Conservation (phyloP, 1,140 invertebrate species). For the Elymnias hypermnestra region DNA sequence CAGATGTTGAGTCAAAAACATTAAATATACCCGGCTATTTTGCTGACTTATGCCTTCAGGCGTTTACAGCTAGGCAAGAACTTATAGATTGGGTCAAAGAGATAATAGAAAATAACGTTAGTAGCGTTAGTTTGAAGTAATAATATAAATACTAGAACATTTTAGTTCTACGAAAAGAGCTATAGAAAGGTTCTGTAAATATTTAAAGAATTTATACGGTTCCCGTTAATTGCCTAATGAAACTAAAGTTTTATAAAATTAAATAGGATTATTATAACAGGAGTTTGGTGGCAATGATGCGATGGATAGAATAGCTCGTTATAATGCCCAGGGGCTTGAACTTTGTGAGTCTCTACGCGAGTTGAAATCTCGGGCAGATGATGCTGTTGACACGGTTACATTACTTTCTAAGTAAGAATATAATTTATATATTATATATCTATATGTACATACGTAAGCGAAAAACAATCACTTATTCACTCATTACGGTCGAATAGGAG, state of each 20-base stretch:
- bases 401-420: slow-evolving; percentile 45
- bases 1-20: slow-evolving; percentile 41
- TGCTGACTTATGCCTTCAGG: slow-evolving; percentile 57
- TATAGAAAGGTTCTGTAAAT: too few species aligned
- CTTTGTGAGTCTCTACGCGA: slow-evolving; percentile 50
- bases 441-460: too few species aligned
- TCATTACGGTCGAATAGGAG: not conserved
- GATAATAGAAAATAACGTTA: slow-evolving; percentile 40
- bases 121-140: too few species aligned
- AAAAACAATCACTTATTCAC: too few species aligned
- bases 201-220: too few species aligned
- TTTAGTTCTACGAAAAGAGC: too few species aligned
- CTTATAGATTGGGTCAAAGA: slow-evolving; percentile 62
- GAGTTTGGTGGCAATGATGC: slow-evolving; percentile 33
- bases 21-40: slow-evolving; percentile 42
- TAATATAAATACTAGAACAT: too few species aligned
- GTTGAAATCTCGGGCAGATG: slow-evolving; percentile 42
- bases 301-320: slow-evolving; percentile 41
- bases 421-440: not conserved
- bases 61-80: slow-evolving; percentile 56
- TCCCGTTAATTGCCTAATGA: too few species aligned
- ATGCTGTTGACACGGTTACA: slow-evolving; percentile 40
- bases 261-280: slow-evolving; percentile 23
- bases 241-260: too few species aligned
- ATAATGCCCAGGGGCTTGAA: slow-evolving; percentile 50